A percentile compares a stretch with the other conserved stretches of the same genome.
phyloP scores from a whole-genome alignment of 2,797 vertebrate species.

The Semaprochilodus insignis region DNA sequence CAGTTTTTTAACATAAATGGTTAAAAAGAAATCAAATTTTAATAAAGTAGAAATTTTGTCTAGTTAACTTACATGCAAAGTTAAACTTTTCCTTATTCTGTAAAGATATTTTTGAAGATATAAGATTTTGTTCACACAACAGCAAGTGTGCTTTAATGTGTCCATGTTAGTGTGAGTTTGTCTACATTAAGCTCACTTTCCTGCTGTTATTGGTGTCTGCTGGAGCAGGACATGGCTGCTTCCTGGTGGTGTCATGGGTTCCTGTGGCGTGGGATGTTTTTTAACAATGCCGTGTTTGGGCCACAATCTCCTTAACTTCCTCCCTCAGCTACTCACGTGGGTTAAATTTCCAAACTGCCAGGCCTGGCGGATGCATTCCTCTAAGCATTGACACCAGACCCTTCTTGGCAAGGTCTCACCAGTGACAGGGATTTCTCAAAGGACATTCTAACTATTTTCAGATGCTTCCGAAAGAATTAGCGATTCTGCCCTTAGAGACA shows the following conservation, averaged over 20 bases:
- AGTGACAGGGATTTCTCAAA: constrained; percentile 4
- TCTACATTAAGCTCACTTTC: constrained; percentile 29
- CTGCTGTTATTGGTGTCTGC: constrained; percentile 41
- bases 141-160: not conserved
- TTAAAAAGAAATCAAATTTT: too few relatives aligned
- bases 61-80: too few relatives aligned
- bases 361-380: not conserved
- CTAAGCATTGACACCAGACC: too few relatives aligned
- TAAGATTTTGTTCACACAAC: too few relatives aligned
- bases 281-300: constrained; percentile 25
- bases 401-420: not conserved
- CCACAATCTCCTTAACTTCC: constrained; percentile 31
- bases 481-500: not conserved
- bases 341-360: constrained; percentile 4
- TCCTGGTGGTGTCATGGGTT: constrained; percentile 47
- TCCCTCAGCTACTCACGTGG: not conserved
- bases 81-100: too few relatives aligned
- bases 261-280: constrained; percentile 49
- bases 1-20: too few relatives aligned
- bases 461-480: constrained; percentile 1
- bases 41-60: too few relatives aligned
- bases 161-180: constrained; percentile 8
- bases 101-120: too few relatives aligned
- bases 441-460: not conserved
- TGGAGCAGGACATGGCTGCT: constrained; percentile 35